These are phyloP conservation scores for Temnothorax unifasciatus DNA, from an alignment of 2,888 invertebrate genomes.

Conservation along the genomic window DNA sequence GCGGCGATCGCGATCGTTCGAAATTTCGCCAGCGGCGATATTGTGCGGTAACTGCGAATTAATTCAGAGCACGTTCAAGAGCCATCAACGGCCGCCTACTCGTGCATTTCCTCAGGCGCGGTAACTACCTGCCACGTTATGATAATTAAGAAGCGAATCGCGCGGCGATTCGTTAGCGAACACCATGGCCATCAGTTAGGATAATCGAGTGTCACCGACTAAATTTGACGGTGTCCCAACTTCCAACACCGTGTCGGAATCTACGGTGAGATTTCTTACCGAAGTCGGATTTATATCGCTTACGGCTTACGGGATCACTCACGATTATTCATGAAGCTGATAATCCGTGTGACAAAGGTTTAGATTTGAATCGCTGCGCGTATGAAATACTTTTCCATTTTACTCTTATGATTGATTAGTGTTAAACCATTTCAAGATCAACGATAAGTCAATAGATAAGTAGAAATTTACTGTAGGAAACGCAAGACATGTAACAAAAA, in stretches of 20 bases:
- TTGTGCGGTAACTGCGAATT: conserved; percentile 54
- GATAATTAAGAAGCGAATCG: conserved; percentile 70
- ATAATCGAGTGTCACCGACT: conserved; percentile 54
- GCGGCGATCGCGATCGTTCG: conserved; percentile 5
- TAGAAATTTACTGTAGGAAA: not conserved
- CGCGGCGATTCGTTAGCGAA: conserved; percentile 45
- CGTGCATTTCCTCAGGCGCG: conserved; percentile 27
- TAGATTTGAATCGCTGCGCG: not conserved
- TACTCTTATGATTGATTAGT: not conserved
- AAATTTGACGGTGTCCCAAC: conserved; percentile 39
- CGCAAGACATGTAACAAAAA: not conserved
- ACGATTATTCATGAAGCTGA: not conserved
- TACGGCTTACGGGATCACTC: not conserved
- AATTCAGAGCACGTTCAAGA: conserved; percentile 48
- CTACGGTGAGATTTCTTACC: conserved; percentile 12
- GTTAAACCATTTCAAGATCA: not conserved
- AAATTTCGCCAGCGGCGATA: conserved; percentile 41
- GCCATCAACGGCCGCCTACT: conserved; percentile 35
- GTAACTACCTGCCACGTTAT: conserved; percentile 64
- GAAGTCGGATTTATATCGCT: conserved; percentile 7
- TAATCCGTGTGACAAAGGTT: not conserved
- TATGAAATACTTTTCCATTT: conserved; percentile 1
- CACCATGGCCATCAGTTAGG: conserved; percentile 59
- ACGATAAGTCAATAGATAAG: not conserved
- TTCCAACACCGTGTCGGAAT: not conserved